Conservation (phyloP, 2,797 vertebrate species). For the Eulemur coronatus region DNA sequence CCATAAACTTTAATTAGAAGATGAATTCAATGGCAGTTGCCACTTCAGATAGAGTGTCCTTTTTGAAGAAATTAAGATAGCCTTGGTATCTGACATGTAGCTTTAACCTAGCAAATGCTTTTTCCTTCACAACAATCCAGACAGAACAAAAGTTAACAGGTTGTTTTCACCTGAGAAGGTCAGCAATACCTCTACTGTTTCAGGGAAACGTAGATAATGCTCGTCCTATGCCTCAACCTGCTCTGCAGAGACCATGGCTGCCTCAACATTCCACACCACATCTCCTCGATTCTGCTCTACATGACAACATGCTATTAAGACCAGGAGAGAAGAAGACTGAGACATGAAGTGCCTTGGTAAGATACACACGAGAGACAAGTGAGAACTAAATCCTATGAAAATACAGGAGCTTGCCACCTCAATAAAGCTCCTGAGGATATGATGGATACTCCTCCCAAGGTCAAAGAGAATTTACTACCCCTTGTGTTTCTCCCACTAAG, state of each 20-base stretch:
- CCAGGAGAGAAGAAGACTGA: neutral
- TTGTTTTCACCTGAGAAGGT: neutral
- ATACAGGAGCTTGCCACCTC: neutral
- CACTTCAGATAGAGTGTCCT: constrained; percentile 10
- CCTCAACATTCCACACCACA: neutral
- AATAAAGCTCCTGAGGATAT: neutral
- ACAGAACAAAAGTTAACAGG: neutral
- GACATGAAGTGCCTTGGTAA: neutral
- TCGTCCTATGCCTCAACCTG: neutral
- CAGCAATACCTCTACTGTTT: neutral
- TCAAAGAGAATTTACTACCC: neutral
- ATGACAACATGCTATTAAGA: neutral
- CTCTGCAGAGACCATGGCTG: neutral
- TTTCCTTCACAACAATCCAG: constrained; percentile 10
- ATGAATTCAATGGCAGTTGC: neutral
- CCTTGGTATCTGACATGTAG: neutral
- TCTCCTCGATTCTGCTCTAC: neutral
- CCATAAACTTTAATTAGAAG: constrained; percentile 31
- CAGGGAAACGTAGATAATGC: neutral
- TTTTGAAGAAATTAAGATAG: neutral
- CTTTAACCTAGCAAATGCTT: constrained; percentile 10
- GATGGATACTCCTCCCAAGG: neutral
- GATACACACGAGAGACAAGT: neutral
- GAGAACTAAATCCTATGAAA: neutral
- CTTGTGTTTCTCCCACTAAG: neutral